Conservation (phyloP, 64 coral and sea anemone genomes). For the Porites australiensis region DNA sequence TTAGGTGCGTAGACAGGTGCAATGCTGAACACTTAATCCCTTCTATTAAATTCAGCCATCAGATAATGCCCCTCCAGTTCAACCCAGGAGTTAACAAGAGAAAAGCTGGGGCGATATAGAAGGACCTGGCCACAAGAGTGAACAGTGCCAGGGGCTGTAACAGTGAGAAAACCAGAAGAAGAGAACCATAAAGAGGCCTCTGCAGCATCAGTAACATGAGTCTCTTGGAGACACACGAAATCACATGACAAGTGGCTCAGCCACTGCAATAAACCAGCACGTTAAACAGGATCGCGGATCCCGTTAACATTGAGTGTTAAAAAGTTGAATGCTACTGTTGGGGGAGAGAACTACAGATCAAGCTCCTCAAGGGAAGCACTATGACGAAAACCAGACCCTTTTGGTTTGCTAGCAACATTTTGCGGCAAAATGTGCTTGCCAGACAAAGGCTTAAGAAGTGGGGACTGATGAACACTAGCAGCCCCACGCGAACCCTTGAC, state of each 20-base stretch:
- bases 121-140: conserved; percentile 1
- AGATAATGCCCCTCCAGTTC: not conserved
- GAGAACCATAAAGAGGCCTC: conserved; percentile 40
- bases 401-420: too few relatives aligned
- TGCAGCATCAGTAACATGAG: not conserved
- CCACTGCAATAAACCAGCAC: conserved; percentile 10
- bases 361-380: too few relatives aligned
- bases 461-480: too few relatives aligned
- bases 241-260: not conserved
- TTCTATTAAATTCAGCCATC: not conserved
- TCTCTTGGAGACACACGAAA: conserved; percentile 48
- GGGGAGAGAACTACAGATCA: too few relatives aligned
- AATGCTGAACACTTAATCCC: not conserved
- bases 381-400: too few relatives aligned
- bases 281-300: not conserved
- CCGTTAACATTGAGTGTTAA: conserved; percentile 11
- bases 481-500: too few relatives aligned
- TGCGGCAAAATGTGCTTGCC: too few relatives aligned
- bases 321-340: not conserved
- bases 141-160: not conserved
- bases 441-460: too few relatives aligned
- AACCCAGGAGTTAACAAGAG: not conserved
- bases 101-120: not conserved
- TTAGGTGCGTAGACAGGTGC: conserved; percentile 26
- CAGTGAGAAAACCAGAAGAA: not conserved